Evolutionary conservation across 1,140 invertebrate species (phyloP).

Genomic region (Zophobas morio): DNA sequence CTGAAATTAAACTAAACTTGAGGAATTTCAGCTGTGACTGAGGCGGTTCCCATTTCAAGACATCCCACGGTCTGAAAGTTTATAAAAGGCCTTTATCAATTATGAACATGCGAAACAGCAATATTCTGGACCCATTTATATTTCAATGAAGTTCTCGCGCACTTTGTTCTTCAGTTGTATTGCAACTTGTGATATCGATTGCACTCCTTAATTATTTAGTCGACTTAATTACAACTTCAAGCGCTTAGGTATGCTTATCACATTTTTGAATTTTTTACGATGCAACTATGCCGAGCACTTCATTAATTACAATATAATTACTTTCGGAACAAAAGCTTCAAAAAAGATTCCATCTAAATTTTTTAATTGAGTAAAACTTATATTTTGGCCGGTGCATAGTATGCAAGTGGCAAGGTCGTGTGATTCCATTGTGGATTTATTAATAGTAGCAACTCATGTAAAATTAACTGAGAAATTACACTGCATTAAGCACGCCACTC

Average conservation of each 20-base stretch:
- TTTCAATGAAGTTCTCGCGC: slow-evolving; percentile 35
- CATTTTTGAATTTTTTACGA: slow-evolving; percentile 8
- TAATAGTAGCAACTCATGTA: slow-evolving; percentile 25
- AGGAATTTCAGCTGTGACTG: slow-evolving; percentile 3
- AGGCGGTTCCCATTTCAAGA: slow-evolving; percentile 16
- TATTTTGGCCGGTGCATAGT: not conserved
- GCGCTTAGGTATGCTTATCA: not conserved
- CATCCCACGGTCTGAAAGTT: slow-evolving; percentile 26
- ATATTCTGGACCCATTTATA: slow-evolving; percentile 40
- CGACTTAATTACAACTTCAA: slow-evolving; percentile 19
- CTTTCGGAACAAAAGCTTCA: not conserved
- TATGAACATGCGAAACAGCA: slow-evolving; percentile 40
- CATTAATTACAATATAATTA: slow-evolving; percentile 13
- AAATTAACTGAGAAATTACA: slow-evolving; percentile 33
- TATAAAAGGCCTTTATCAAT: slow-evolving; percentile 43
- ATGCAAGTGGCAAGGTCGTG: slow-evolving; percentile 29
- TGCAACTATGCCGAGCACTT: not conserved
- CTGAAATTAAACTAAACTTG: slow-evolving; percentile 19
- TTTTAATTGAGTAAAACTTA: slow-evolving; percentile 19
- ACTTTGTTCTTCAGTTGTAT: slow-evolving; percentile 15
- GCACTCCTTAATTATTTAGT: slow-evolving; percentile 27
- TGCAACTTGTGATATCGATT: slow-evolving; percentile 24
- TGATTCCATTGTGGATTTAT: slow-evolving; percentile 21
- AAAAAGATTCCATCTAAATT: not conserved
- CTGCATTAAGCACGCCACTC: slow-evolving; percentile 14